Conservation (phyloP, 2,797 vertebrate genomes). For the Aeoliscus strigatus region DNA sequence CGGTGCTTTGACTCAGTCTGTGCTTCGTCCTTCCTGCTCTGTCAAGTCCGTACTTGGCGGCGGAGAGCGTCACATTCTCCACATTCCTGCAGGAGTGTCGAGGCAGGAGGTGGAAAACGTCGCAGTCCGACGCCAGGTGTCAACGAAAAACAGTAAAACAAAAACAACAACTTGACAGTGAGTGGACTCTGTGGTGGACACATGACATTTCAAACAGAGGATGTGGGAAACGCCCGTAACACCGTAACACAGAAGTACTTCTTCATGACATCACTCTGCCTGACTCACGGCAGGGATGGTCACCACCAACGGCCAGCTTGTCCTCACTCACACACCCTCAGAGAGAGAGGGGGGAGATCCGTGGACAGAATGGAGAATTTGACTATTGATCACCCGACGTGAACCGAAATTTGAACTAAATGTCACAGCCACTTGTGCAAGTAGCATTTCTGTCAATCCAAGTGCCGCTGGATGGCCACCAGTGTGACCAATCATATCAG, state of each 20-base stretch:
- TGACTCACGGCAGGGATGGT: conserved; percentile 74
- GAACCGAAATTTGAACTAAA: conserved; percentile 43
- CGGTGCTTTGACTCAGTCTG: too few relatives aligned
- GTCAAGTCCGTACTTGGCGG: conserved; percentile 71
- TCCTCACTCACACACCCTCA: conserved; percentile 26
- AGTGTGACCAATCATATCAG: conserved; percentile 47
- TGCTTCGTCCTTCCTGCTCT: conserved; percentile 10
- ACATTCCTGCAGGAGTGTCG: conserved; percentile 70
- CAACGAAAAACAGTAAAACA: conserved; percentile 4
- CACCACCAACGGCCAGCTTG: conserved; percentile 53
- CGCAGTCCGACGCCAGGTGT: conserved; percentile 7
- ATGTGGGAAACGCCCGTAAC: conserved; percentile 72
- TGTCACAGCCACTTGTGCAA: conserved; percentile 45
- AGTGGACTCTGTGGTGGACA: conserved; percentile 15
- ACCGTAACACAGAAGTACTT: conserved; percentile 50
- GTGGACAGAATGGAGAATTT: conserved; percentile 58
- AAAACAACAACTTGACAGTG: conserved; percentile 8
- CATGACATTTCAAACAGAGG: conserved; percentile 27
- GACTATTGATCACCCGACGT: conserved; percentile 8
- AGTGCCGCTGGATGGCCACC: conserved; percentile 7
- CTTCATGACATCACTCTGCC: conserved; percentile 72
- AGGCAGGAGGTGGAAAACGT: conserved; percentile 45
- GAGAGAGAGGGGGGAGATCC: conserved; percentile 38
- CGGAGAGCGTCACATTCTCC: conserved; percentile 56
- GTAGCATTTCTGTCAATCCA: conserved; percentile 54